phyloP scores from a whole-genome alignment of 2,888 invertebrate species.

The Eulithis testata region DNA sequence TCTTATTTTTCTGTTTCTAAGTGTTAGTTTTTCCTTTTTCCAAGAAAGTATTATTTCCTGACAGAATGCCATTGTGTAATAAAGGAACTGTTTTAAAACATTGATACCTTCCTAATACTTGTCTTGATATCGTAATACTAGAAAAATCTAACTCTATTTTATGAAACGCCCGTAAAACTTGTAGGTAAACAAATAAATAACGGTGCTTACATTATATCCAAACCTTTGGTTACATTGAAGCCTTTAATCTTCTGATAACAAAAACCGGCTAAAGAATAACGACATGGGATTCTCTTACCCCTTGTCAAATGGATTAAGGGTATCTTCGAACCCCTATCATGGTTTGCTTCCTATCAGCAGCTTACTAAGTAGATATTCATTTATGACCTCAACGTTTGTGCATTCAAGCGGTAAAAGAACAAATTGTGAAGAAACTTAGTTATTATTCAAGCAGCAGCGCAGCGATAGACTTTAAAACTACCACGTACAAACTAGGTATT shows the following conservation, averaged over 20 bases:
- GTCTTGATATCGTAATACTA: no score
- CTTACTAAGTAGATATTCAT: not conserved
- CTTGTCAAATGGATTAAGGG: slow-evolving; percentile 30
- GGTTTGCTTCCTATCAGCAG: slow-evolving; percentile 20
- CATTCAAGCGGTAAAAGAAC: no score
- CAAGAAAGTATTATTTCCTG: no score
- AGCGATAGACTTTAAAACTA: no score
- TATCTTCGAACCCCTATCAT: slow-evolving; percentile 27
- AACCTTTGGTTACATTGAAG: slow-evolving; percentile 14
- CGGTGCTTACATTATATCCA: slow-evolving; percentile 14
- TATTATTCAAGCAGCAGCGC: no score
- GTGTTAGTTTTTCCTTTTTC: slow-evolving; percentile 1
- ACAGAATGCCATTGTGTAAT: no score
- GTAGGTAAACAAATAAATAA: slow-evolving; percentile 21
- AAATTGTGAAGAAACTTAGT: no score
- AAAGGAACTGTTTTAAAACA: no score
- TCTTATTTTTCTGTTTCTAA: slow-evolving; percentile 17
- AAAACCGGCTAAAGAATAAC: slow-evolving; percentile 21
- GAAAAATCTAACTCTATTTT: not conserved
- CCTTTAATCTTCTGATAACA: slow-evolving; percentile 27
- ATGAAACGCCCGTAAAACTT: slow-evolving; percentile 4
- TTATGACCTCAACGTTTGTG: slow-evolving; percentile 2
- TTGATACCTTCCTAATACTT: no score
- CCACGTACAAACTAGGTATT: no score
- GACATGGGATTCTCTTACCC: slow-evolving; percentile 28